Evolutionary conservation across 2,113 vertebrate species (phyloP), one percentile per base, ranked within the genome.

Genomic region (Aplodontia rufa): DNA sequence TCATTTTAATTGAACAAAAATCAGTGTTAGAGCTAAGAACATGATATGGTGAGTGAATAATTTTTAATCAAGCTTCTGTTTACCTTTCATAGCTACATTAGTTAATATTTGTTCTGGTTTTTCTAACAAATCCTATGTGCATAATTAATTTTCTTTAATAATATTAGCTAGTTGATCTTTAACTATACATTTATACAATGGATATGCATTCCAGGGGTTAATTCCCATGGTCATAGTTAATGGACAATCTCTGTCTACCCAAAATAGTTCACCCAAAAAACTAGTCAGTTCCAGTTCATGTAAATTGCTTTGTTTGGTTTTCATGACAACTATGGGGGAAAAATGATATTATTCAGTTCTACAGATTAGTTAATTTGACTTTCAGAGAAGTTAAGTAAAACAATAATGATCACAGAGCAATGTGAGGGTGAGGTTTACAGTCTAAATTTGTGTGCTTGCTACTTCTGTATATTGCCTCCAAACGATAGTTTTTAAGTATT

Each of bases 231-330:
- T 24, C 53, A 6, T 58, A 69, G n/a, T 69, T 37, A 45, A 37
- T 64, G 17, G 28, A 19, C 60, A 28, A 9, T 74, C 62, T 9
- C 10, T 19, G 7, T 75, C 11, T 76, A 72, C n/a, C 4, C 6
- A 93, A 32, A 83, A 60, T 71, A 87, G 20, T 37, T 87, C 30
- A 93, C 35, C 47, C 49, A 68, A 80, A 87, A 26, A 24, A 69
- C 13, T 49, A 66, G 81, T 42, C 14, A 81, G 24, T 62, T 91
- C 24, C 24, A 58, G 6, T 91, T 96, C 49, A 76, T 94, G 49
- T 35, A 89, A 79, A 68, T 91, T 87, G 5, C 51, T 91, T 88
- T 89, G 37, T 89, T 6, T 92, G 30, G 72, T 87, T 95, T 94
- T 89, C 49, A 80, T 92, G 22, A 76, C 1, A 66, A 64, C 13